Evolutionary conservation across 2,113 vertebrate genomes (phyloP).

Genomic region (Xiphophorus couchianus): DNA sequence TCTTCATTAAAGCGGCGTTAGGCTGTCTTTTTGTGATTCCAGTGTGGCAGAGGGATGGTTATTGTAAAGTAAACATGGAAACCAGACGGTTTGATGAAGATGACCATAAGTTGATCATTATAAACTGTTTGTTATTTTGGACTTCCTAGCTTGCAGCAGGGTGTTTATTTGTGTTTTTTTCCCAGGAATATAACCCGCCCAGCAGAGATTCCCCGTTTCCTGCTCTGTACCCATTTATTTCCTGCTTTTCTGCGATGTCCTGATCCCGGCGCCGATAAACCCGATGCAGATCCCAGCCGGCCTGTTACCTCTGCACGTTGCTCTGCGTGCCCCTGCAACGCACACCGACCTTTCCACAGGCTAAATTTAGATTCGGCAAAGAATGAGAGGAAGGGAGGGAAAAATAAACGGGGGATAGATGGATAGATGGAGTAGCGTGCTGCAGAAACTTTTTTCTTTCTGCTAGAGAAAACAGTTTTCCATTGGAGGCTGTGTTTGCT

Average conservation of each 20-base stretch:
- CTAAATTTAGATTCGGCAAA: conserved; percentile 78
- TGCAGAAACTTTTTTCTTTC: conserved; percentile 40
- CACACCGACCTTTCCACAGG: conserved; percentile 70
- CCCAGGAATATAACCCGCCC: conserved; percentile 25
- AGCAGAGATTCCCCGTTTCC: conserved; percentile 61
- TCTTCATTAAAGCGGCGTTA: conserved; percentile 38
- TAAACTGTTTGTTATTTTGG: not conserved
- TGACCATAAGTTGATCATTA: not conserved
- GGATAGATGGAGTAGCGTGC: conserved; percentile 57
- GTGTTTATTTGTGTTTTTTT: conserved; percentile 11
- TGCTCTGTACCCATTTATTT: conserved; percentile 53
- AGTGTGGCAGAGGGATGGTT: conserved; percentile 35
- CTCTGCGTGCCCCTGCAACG: conserved; percentile 55
- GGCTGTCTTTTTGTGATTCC: conserved; percentile 45
- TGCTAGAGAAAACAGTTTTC: not conserved
- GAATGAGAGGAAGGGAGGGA: conserved; percentile 83
- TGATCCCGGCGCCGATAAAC: conserved; percentile 53
- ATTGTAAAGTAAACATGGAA: conserved; percentile 14
- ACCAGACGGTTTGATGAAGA: conserved; percentile 19
- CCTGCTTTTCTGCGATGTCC: conserved; percentile 63
- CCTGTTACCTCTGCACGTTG: conserved; percentile 25
- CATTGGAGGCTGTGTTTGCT: conserved; percentile 54
- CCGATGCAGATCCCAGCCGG: conserved; percentile 37
- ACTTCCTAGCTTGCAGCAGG: not conserved
- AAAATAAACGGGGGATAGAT: conserved; percentile 61